A percentile compares a stretch with the other conserved stretches of the same genome.
Conservation (phyloP, 2,113 vertebrate genomes). For the Sapayoa aenigma region DNA sequence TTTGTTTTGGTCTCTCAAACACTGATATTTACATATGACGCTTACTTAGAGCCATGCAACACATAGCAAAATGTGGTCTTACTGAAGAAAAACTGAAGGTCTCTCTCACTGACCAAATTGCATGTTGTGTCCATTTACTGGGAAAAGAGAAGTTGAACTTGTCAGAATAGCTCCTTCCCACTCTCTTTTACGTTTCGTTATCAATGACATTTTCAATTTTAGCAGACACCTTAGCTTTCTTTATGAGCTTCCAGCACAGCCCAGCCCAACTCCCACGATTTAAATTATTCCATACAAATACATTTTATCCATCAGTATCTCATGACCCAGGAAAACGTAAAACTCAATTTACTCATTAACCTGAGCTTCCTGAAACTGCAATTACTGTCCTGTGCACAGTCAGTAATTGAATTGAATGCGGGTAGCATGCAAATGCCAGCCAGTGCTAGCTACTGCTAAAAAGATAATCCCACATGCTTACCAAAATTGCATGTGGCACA, state of each 20-base stretch:
- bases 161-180: neutral
- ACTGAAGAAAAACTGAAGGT: neutral
- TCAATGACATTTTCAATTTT: neutral
- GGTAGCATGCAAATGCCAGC: neutral
- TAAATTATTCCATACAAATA: neutral
- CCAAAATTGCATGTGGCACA: neutral
- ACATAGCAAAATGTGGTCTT: neutral
- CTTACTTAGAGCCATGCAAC: neutral
- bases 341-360: conserved; percentile 48
- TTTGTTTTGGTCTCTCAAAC: neutral
- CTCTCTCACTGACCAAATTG: neutral
- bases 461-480: neutral
- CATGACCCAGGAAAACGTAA: conserved; percentile 4
- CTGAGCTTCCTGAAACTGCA: conserved; percentile 23
- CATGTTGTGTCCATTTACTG: neutral
- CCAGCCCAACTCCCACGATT: neutral
- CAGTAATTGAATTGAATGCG: neutral
- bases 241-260: neutral
- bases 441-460: neutral
- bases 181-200: neutral
- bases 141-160: neutral
- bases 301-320: neutral
- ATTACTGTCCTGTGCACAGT: conserved; percentile 15
- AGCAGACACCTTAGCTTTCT: neutral
- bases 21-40: neutral